Evolutionary conservation across 2,888 invertebrate species (phyloP), one percentile per base, ranked within the genome.

Genomic region (Thyatira batis): DNA sequence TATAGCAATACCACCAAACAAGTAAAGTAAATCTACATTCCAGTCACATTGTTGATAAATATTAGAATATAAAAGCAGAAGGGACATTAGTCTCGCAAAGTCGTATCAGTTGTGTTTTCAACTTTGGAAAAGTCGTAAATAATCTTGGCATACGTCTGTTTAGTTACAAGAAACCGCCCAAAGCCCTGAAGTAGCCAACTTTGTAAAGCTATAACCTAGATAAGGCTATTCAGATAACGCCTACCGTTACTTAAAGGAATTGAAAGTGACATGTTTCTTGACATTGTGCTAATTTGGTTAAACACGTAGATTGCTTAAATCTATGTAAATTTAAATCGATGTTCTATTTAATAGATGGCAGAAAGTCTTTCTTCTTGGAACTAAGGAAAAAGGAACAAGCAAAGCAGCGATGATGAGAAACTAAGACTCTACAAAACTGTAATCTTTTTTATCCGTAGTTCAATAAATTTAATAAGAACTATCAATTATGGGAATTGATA

Each of bases 121-220:
- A 55, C 44, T 55, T 57, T 52, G 25, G 51, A 43, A 39, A 55
- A 53, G 48, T 53, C 50, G 52, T 53, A 53, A 52, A 55, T 60
- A 60, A 51, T 57, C 48, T 43, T 49, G 60, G 55, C 57, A 53
- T 55, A 57, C 50, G 57, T 25, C 60, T 44, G 50, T 50, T 54
- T 48, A 28, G 17, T 21, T 13, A 39, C 39, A 39, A 6, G 17
- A 33, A 30, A 30, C 33, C 33, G 33, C 13, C 11, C 33, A 39
- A 39, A 39, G 39, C 39, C n/a, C 39, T 39, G 39, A 39, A 39
- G 39, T 5, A 39, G 39, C 17, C 13, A 39, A 39, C 13, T 39
- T 39, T 33, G 4, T 4, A 39, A 39, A 39, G 39, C 17, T 33
- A 3, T 33, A 33, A 33, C 33, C 39, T 17, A 17, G 39, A 39